Evolutionary conservation across 35 echinoderm and acorn worm species (phyloP), one percentile per base, ranked within the genome.

Genomic region (Stichopus chloronotus): DNA sequence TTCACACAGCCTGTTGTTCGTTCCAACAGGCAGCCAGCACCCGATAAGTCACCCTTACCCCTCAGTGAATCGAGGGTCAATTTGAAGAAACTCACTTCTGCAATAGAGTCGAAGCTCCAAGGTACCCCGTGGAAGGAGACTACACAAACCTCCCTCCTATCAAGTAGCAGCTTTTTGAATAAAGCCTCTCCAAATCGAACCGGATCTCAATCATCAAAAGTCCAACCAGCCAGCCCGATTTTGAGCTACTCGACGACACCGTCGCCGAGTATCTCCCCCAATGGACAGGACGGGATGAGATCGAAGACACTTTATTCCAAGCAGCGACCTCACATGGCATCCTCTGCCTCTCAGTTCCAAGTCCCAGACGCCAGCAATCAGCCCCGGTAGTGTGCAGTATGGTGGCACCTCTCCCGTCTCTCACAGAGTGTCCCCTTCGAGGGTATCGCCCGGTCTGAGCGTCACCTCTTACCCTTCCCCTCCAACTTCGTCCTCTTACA

Each of bases 381-480:
- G 87, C 59, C 87, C 87, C 57, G 71, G 58, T 85, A 85, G 17
- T 85, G 10, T 72, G 59, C 87, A 89, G 55, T 89, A 89, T 43
- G 13, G 13, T 10, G 60, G 20, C 8, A 72, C 87, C 11, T 20
- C 59, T 0, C 9, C 87, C 4, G 25, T 6, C 16, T 19, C 52
- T 25, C 87, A 89, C 87, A 89, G 87, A 43, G 61, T 71, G 8
- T 89, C 87, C 4, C 87, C 87, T 60, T 60, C 61, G 14, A 88
- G 25, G 58, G 22, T 88, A 19, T 88, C 86, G 20, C 86, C 86
- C 17, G 21, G 22, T 7, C 65, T 89, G 82, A 85, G 19, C 56
- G 55, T 58, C 14, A 89, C 52, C 57, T 72, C 87, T 19, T 89
- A 71, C 57, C 87, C 87, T 22, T 16, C 87, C 87, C 30, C 87